phyloP scores from a whole-genome alignment of 2,888 invertebrate species.

The Acanthosepion pharaonis region DNA sequence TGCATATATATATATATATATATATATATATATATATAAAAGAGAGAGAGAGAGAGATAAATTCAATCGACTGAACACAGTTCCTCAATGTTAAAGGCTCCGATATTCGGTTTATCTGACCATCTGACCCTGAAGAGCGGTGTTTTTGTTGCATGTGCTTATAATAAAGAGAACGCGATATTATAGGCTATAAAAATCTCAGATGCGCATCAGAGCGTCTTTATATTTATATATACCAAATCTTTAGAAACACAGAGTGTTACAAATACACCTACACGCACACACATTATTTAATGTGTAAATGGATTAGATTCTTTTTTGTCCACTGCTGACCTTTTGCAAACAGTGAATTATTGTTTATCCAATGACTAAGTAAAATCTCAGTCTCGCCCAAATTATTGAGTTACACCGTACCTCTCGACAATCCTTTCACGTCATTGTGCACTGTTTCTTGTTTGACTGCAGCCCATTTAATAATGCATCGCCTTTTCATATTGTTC shows the following conservation, averaged over 20 bases:
- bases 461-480: neutral
- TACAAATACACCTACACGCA: neutral
- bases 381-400: neutral
- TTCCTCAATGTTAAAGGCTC: too few relatives aligned
- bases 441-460: neutral
- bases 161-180: too few relatives aligned
- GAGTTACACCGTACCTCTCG: neutral
- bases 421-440: neutral
- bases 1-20: too few relatives aligned
- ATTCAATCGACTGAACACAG: too few relatives aligned
- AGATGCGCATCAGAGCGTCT: too few relatives aligned
- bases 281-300: neutral
- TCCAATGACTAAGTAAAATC: neutral
- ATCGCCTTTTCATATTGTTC: neutral
- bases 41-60: too few relatives aligned
- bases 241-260: neutral
- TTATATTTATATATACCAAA: neutral
- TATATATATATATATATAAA: too few relatives aligned
- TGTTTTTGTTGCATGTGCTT: too few relatives aligned
- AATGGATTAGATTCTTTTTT: neutral
- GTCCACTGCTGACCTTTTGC: neutral
- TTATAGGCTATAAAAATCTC: too few relatives aligned
- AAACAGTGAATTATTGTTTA: neutral
- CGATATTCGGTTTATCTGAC: too few relatives aligned
- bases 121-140: too few relatives aligned